These are phyloP conservation scores for Hymenopus coronatus DNA, from an alignment of 2,888 invertebrate genomes.

Conservation along the genomic window DNA sequence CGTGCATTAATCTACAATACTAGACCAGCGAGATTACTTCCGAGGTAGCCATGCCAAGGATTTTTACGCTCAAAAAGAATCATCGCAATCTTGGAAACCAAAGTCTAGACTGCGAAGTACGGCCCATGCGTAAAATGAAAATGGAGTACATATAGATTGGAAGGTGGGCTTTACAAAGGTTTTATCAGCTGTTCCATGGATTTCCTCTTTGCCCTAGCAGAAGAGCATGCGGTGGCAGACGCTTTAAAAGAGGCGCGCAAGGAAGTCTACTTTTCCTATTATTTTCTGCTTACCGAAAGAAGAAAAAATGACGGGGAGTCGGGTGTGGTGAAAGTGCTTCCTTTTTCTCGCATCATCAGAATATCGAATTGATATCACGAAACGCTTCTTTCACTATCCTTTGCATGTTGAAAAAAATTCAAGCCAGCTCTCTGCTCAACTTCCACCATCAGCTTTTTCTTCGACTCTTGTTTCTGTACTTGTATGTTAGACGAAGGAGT, in stretches of 20 bases:
- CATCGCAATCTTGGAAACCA: too few species aligned
- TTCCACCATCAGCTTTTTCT: not conserved
- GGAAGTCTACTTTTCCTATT: not conserved
- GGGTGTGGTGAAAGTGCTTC: not conserved
- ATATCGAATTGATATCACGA: constrained; percentile 10
- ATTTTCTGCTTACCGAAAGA: not conserved
- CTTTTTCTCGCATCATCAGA: constrained; percentile 7
- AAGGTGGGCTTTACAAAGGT: not conserved
- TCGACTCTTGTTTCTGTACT: not conserved
- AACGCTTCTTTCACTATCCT: not conserved
- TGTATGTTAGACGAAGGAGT: not conserved
- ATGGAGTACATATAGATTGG: not conserved
- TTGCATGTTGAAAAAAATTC: not conserved
- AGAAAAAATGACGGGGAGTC: not conserved
- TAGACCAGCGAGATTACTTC: too few species aligned
- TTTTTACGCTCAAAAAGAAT: too few species aligned
- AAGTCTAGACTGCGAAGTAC: too few species aligned
- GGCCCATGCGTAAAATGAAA: too few species aligned
- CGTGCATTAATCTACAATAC: too few species aligned
- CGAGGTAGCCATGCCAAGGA: too few species aligned
- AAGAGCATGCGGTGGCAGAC: not conserved
- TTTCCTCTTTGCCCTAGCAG: not conserved
- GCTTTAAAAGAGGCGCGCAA: not conserved
- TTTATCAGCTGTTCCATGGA: not conserved
- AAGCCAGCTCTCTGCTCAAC: not conserved